A percentile compares a stretch with the other conserved stretches of the same genome.
Conservation (phyloP, 2,888 invertebrate species). For the Pollenia angustigena region DNA sequence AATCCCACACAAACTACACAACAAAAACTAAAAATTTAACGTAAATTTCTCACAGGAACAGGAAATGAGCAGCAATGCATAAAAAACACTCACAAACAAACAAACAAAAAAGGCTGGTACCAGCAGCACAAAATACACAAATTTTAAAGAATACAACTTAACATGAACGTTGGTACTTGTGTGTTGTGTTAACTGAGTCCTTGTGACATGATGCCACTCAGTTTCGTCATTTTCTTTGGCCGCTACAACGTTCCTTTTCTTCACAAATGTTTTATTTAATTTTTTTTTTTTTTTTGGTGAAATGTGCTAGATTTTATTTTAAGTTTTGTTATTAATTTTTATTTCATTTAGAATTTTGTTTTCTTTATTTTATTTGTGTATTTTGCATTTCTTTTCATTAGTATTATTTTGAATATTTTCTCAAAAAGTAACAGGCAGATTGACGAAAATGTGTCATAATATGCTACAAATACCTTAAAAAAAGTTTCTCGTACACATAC, state of each 20-base stretch:
- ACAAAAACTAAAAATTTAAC: conserved; percentile 26
- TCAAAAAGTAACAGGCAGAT: conserved; percentile 29
- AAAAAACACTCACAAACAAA: conserved; percentile 15
- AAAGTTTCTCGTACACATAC: background rate
- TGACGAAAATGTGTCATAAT: conserved; percentile 25
- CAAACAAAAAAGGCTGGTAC: background rate
- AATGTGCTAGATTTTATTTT: conserved; percentile 20
- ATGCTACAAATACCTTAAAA: background rate
- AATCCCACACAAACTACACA: background rate
- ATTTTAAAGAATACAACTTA: conserved; percentile 2
- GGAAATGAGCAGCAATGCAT: conserved; percentile 65
- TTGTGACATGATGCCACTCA: conserved; percentile 61
- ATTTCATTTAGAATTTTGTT: conserved; percentile 5
- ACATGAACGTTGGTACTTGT: conserved; percentile 53
- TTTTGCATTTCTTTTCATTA: conserved; percentile 56
- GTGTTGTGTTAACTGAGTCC: conserved; percentile 53
- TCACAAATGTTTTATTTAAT: conserved; percentile 12
- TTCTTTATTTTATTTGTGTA: background rate
- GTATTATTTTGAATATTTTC: conserved; percentile 59
- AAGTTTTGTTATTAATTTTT: conserved; percentile 11
- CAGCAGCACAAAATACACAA: background rate
- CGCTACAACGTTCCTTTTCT: background rate
- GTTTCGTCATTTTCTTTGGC: conserved; percentile 11
- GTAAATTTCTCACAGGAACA: conserved; percentile 54
- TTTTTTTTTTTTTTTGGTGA: background rate